Percentiles rank a stretch among this genome's conserved stretches.
These are phyloP conservation scores for Maccullochella peelii DNA, from an alignment of 2,113 vertebrate species.

Conservation along the genomic window DNA sequence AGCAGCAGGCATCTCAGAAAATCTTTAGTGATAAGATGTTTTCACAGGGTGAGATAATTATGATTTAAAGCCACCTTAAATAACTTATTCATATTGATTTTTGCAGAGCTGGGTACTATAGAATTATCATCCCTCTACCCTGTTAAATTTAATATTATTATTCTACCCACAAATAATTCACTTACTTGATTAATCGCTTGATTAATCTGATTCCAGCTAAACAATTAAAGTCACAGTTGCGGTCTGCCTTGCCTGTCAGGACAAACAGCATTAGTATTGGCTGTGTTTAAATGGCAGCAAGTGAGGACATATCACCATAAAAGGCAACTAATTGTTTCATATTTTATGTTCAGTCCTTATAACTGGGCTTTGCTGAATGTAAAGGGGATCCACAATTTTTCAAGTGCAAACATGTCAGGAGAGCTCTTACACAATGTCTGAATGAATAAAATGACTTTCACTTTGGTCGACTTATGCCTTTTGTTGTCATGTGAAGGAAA, in stretches of 20 bases:
- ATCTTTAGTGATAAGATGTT: background rate
- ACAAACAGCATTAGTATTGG: slow-evolving; percentile 31
- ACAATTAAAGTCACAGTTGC: slow-evolving; percentile 32
- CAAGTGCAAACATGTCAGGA: background rate
- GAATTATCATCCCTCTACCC: background rate
- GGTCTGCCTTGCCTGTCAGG: background rate
- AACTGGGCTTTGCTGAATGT: background rate
- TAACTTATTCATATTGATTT: slow-evolving; percentile 36
- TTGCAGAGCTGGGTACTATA: background rate
- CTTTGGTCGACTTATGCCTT: slow-evolving; percentile 7
- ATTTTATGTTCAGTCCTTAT: background rate
- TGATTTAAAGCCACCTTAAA: slow-evolving; percentile 2
- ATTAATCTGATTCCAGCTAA: slow-evolving; percentile 43
- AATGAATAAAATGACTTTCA: slow-evolving; percentile 7
- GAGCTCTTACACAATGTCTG: slow-evolving; percentile 15
- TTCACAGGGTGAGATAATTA: background rate
- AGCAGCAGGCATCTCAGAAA: background rate
- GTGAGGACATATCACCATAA: slow-evolving; percentile 5
- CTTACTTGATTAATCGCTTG: slow-evolving; percentile 43
- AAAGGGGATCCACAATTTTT: background rate
- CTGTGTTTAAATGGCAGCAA: background rate
- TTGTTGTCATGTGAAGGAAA: slow-evolving; percentile 24
- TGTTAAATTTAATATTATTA: slow-evolving; percentile 24
- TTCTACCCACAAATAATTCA: slow-evolving; percentile 40
- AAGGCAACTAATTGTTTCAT: background rate